A percentile compares a stretch with the other conserved stretches of the same genome.
Evolutionary conservation across 30 jellyfish, hydroid and myxozoan genomes (phyloP).

Genomic region (Aurelia sp.): DNA sequence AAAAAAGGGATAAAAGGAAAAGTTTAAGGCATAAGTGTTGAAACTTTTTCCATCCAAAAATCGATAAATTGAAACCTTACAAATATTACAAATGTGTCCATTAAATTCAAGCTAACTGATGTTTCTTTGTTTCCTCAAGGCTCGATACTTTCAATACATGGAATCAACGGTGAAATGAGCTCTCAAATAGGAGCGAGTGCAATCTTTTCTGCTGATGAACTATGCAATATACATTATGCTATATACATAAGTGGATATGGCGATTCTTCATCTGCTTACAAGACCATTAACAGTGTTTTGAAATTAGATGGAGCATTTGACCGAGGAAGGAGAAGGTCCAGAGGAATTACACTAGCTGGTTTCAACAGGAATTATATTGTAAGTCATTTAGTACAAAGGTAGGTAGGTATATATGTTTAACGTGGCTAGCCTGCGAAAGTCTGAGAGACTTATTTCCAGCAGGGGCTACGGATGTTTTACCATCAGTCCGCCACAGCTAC

Average conservation of each 20-base stretch:
- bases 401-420: no score
- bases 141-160: constrained; percentile 51
- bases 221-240: constrained; percentile 58
- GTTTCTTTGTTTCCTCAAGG: constrained; percentile 11
- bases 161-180: constrained; percentile 17
- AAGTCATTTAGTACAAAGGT: constrained; percentile 7
- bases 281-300: constrained; percentile 19
- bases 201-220: constrained; percentile 43
- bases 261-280: constrained; percentile 58
- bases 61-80: no score
- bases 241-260: constrained; percentile 43
- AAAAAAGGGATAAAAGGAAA: no score
- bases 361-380: constrained; percentile 66
- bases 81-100: no score
- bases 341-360: constrained; percentile 14
- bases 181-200: constrained; percentile 61
- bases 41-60: no score
- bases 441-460: no score
- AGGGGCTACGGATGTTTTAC: no score
- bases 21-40: no score
- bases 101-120: no score
- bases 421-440: no score
- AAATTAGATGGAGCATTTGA: constrained; percentile 24
- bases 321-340: constrained; percentile 16
- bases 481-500: no score